These are phyloP conservation scores for Agapostemon virescens DNA, from an alignment of 2,888 invertebrate species.

Conservation along the genomic window DNA sequence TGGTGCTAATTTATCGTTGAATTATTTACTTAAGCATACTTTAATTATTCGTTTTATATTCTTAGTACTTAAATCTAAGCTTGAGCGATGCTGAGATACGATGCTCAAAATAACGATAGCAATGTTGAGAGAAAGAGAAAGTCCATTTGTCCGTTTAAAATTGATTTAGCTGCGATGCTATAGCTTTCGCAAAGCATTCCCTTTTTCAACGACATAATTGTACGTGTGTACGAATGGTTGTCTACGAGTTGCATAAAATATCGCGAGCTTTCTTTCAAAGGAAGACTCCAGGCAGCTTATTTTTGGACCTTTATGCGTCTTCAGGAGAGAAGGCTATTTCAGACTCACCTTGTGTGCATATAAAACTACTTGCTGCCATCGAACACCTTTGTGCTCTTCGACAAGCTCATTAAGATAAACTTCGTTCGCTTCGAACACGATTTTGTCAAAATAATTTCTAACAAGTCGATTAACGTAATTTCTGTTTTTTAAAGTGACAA, in stretches of 20 bases:
- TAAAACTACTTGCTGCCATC: constrained; percentile 37
- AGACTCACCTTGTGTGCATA: constrained; percentile 29
- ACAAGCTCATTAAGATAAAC: neutral
- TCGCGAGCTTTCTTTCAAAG: constrained; percentile 56
- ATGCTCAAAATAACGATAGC: neutral
- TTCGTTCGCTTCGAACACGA: neutral
- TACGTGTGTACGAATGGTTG: neutral
- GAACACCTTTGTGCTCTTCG: constrained; percentile 20
- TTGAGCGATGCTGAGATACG: neutral
- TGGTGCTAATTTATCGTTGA: neutral
- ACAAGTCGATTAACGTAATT: neutral
- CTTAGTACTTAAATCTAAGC: neutral
- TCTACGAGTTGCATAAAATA: constrained; percentile 34
- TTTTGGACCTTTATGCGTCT: constrained; percentile 60
- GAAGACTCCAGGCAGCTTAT: constrained; percentile 56
- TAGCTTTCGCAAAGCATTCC: neutral
- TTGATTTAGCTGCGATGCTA: neutral
- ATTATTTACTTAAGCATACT: neutral
- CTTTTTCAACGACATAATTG: neutral
- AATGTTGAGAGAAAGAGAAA: neutral
- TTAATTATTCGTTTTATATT: neutral
- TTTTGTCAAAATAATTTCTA: neutral
- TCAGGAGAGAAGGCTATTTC: constrained; percentile 59
- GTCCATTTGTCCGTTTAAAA: neutral
- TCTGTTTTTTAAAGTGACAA: neutral